These are phyloP conservation scores for Stichopus horrens DNA, from an alignment of 53 echinoderm and acorn worm genomes.

Conservation along the genomic window DNA sequence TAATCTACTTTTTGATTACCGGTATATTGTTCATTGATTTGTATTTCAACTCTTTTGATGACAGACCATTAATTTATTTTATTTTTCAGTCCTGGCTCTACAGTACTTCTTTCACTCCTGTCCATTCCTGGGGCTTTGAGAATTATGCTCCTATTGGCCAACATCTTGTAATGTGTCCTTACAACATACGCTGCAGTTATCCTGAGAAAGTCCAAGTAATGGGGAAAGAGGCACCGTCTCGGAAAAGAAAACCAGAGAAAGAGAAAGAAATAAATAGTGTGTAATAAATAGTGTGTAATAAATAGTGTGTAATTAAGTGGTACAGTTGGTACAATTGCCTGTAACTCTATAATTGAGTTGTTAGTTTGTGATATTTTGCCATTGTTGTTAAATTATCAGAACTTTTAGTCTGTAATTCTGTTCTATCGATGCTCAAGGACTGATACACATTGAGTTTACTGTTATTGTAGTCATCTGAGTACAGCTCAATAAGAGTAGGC, in stretches of 20 bases:
- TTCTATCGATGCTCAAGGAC: too few species aligned
- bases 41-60: not conserved
- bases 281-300: too few species aligned
- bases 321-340: too few species aligned
- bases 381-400: too few species aligned
- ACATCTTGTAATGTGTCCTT: constrained; percentile 81
- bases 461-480: too few species aligned
- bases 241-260: constrained; percentile 7
- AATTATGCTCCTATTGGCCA: constrained; percentile 77
- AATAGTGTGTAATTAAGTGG: too few species aligned
- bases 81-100: constrained; percentile 84
- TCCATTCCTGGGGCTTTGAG: constrained; percentile 85
- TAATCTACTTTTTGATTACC: not conserved
- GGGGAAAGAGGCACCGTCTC: constrained; percentile 41
- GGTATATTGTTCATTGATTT: not conserved
- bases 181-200: constrained; percentile 65
- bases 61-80: not conserved
- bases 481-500: too few species aligned
- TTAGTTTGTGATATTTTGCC: too few species aligned
- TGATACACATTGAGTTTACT: too few species aligned
- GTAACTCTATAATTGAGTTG: too few species aligned
- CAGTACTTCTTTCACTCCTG: constrained; percentile 86
- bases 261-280: not conserved
- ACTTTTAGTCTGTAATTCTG: too few species aligned
- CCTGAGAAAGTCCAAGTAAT: constrained; percentile 78